These are phyloP conservation scores for Xiphydria camelus DNA, from an alignment of 2,888 invertebrate species.

Conservation along the genomic window DNA sequence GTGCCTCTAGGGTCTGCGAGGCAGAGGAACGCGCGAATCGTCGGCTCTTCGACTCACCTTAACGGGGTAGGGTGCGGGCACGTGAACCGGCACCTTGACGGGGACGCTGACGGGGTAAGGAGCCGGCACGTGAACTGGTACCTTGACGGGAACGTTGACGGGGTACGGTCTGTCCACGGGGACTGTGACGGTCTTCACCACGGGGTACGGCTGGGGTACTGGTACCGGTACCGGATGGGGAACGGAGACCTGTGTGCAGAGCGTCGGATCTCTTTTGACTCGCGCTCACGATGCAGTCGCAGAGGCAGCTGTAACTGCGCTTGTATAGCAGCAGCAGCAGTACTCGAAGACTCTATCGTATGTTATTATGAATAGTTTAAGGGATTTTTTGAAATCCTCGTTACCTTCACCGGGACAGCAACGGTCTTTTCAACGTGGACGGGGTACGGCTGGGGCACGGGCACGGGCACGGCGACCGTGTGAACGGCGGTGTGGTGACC, in stretches of 20 bases:
- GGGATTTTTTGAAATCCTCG: conserved; percentile 6
- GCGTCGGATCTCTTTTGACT: no score
- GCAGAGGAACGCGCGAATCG: not conserved
- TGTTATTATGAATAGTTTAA: no score
- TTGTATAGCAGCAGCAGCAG: no score
- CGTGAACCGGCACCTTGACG: conserved; percentile 61
- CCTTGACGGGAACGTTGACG: conserved; percentile 60
- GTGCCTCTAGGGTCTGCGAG: not conserved
- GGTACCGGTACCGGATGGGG: conserved; percentile 60
- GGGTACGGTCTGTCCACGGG: conserved; percentile 61
- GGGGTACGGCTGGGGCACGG: conserved; percentile 59
- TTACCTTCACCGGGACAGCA: conserved; percentile 57
- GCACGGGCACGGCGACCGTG: conserved; percentile 59
- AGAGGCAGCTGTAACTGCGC: no score
- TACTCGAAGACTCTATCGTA: no score
- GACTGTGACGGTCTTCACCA: conserved; percentile 54
- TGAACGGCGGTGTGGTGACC: conserved; percentile 54
- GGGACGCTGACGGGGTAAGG: conserved; percentile 62
- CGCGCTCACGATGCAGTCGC: no score
- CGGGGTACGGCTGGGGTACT: conserved; percentile 60
- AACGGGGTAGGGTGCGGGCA: conserved; percentile 41
- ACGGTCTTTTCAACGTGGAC: conserved; percentile 60
- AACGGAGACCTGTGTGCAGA: conserved; percentile 60
- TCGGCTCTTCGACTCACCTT: conserved; percentile 24
- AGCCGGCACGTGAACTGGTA: conserved; percentile 62